Conservation (phyloP, 2,888 invertebrate species). For the Athripsodes cinereus region DNA sequence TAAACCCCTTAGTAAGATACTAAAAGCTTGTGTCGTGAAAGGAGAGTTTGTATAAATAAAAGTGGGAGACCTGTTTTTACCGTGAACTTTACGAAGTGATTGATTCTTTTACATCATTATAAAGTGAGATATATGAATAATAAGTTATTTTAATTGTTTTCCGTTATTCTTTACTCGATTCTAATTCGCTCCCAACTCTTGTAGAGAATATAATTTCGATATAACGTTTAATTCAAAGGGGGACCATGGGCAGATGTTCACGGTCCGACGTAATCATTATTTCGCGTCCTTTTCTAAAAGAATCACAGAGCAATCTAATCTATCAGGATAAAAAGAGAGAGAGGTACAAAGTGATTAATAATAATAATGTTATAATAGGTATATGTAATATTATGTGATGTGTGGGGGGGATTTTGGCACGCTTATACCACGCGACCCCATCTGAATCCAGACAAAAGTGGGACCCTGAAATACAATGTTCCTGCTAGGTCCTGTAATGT, state of each 20-base stretch:
- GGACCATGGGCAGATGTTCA: slow-evolving; percentile 2
- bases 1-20: no score
- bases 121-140: no score
- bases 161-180: no score
- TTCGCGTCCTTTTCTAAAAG: neutral
- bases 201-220: neutral
- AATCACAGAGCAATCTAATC: neutral
- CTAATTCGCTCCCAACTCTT: no score
- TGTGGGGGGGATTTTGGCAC: slow-evolving; percentile 3
- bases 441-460: neutral
- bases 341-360: neutral
- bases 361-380: neutral
- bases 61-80: no score
- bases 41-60: no score
- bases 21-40: no score
- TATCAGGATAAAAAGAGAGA: neutral
- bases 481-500: neutral
- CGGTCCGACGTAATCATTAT: neutral
- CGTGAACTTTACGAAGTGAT: no score
- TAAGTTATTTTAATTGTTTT: no score
- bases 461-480: neutral
- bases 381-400: neutral
- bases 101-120: no score
- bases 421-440: slow-evolving; percentile 6
- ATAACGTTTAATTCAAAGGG: neutral